Conservation (phyloP, 2,888 invertebrate genomes). For the Stenodera caucasica region DNA sequence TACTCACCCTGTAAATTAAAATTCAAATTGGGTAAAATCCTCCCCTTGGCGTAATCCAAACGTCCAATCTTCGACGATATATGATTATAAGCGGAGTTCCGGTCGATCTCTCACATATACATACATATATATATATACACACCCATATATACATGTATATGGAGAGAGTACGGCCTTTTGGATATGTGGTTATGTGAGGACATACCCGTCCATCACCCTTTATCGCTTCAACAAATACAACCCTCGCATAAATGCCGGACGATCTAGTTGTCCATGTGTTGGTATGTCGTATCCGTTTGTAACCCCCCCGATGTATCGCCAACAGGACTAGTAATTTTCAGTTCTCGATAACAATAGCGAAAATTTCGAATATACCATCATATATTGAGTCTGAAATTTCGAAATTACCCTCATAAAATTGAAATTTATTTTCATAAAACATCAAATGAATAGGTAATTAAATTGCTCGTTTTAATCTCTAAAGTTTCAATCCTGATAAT, state of each 20-base stretch:
- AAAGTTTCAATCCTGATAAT: slow-evolving; percentile 29
- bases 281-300: slow-evolving; percentile 1
- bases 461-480: slow-evolving; percentile 25
- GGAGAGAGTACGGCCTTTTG: slow-evolving; percentile 26
- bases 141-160: no score
- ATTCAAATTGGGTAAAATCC: slow-evolving; percentile 55
- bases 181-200: slow-evolving; percentile 57
- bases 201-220: slow-evolving; percentile 57
- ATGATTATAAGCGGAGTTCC: slow-evolving; percentile 55
- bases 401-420: background rate
- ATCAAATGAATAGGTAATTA: background rate
- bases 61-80: slow-evolving; percentile 58
- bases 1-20: slow-evolving; percentile 56
- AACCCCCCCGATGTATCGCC: slow-evolving; percentile 12
- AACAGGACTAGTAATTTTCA: background rate
- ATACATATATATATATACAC: no score
- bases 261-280: slow-evolving; percentile 42
- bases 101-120: slow-evolving; percentile 51
- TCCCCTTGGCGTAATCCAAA: slow-evolving; percentile 48
- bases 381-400: background rate
- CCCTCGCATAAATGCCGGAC: slow-evolving; percentile 51
- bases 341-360: background rate
- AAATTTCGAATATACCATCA: background rate
- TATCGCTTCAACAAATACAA: slow-evolving; percentile 57
- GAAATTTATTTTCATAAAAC: background rate